Conservation (phyloP, 2,113 vertebrate genomes). For the Oryzias curvinotus region DNA sequence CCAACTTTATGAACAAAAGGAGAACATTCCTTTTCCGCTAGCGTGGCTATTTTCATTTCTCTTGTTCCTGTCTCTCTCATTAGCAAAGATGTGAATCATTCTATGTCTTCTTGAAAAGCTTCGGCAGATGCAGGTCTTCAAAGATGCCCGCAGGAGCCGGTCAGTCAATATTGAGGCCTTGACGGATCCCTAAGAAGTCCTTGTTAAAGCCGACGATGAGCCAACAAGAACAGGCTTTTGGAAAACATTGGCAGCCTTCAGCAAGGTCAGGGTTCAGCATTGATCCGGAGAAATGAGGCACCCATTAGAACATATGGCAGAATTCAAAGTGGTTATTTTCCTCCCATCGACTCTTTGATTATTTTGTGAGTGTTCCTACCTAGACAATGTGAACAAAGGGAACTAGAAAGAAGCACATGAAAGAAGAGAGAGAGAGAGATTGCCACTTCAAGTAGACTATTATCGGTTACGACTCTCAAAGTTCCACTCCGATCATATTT, state of each 20-base stretch:
- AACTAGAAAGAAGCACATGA: too few relatives aligned
- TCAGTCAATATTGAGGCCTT: conserved; percentile 32
- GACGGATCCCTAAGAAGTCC: conserved; percentile 35
- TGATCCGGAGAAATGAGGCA: conserved; percentile 35
- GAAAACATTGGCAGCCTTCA: conserved; percentile 37
- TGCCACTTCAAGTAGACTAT: too few relatives aligned
- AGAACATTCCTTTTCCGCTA: not conserved
- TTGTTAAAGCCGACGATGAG: conserved; percentile 48
- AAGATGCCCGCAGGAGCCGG: conserved; percentile 14
- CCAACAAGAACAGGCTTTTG: conserved; percentile 41
- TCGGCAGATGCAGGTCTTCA: conserved; percentile 12
- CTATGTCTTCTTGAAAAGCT: conserved; percentile 22
- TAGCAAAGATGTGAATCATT: conserved; percentile 24
- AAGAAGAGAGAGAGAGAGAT: too few relatives aligned
- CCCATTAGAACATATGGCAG: conserved; percentile 7
- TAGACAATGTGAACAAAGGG: too few relatives aligned
- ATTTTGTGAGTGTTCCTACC: too few relatives aligned
- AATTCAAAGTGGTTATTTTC: conserved; percentile 6
- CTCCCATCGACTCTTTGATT: not conserved
- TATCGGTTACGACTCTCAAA: too few relatives aligned
- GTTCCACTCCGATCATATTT: too few relatives aligned
- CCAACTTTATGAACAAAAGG: too few relatives aligned
- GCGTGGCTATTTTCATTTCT: not conserved
- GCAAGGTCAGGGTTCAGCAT: conserved; percentile 58
- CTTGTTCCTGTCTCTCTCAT: conserved; percentile 5